Evolutionary conservation across 2,888 invertebrate genomes (phyloP).

Genomic region (Deilephila porcellus): DNA sequence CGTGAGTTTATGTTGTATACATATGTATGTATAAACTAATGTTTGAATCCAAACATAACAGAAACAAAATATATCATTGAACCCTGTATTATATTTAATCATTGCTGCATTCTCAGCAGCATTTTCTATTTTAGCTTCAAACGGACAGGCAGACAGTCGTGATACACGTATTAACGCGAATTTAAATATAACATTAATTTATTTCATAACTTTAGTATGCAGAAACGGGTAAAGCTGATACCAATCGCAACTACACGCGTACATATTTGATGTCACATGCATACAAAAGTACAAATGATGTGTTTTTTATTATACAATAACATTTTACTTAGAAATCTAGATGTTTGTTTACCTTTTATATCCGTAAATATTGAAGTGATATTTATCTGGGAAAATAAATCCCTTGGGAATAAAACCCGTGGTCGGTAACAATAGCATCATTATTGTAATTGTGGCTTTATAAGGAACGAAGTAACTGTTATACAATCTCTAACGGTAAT

Average conservation of each 20-base stretch:
- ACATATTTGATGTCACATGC: not conserved
- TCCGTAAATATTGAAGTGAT: not conserved
- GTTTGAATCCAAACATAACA: no score
- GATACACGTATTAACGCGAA: not conserved
- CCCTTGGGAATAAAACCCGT: not conserved
- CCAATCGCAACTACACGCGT: not conserved
- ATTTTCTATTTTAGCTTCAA: no score
- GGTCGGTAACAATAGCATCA: not conserved
- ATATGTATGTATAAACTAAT: no score
- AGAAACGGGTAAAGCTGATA: conserved; percentile 14
- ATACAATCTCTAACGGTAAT: not conserved
- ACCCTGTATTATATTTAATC: no score
- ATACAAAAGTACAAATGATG: not conserved
- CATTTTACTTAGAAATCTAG: not conserved
- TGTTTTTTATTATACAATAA: not conserved
- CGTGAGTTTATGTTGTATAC: no score
- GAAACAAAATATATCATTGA: no score
- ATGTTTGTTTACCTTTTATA: not conserved
- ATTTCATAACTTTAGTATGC: conserved; percentile 2
- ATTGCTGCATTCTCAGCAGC: no score
- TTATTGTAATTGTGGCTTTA: conserved; percentile 1
- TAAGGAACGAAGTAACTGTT: not conserved
- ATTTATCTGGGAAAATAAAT: conserved; percentile 1
- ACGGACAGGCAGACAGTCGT: no score
- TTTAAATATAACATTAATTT: not conserved